Evolutionary conservation across 2,113 vertebrate species (phyloP), one percentile per base, ranked within the genome.

Genomic region (Rhagologus leucostigma): DNA sequence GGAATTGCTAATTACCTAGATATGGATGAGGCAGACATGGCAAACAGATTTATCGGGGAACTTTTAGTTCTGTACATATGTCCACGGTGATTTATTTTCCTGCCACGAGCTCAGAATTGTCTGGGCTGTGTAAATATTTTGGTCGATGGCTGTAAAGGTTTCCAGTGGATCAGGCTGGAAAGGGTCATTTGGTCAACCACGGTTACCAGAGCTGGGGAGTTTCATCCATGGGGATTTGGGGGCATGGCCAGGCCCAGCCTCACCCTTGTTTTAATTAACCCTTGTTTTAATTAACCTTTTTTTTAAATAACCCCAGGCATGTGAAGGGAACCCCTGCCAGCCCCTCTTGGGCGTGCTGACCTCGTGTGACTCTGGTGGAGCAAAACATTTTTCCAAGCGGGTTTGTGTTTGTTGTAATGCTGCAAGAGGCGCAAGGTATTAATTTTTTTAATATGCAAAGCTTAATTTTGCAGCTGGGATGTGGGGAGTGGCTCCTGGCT

Each of bases 31-130:
- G 68, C 77, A 87, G 91, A 49, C 67, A 80, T 46, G 59, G 55
- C 63, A 81, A 90, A 59, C 95, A 95, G 95, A 95, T 96, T 95
- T 95, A 90, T 27, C 71, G 90, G 87, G 93, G 79, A 68, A 32
- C 73, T 89, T 93, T 80, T 41, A 81, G 90, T 85, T 96, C 39
- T 46, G 11, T 86, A 30, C 79, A 88, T 90, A 90, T 86, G 95
- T 60, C 95, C 69, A 67, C n/a, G 16, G 59, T 49, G 50, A 90
- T 94, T 89, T 95, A 73, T 94, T 93, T 93, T 88, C 90, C 88
- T 86, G 60, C 88, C 85, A 88, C 23, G 5, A 78, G 74, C 52
- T 68, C 69, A 4, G 65, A 91, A 84, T 68, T 56, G 26, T 50
- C 56, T 29, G 53, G 57, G 77, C 64, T 94, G 53, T 79, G 86